Evolutionary conservation across 35 echinoderm and acorn worm genomes (phyloP), one percentile per base, ranked within the genome.

Genomic region (Heliocidaris tuberculata): DNA sequence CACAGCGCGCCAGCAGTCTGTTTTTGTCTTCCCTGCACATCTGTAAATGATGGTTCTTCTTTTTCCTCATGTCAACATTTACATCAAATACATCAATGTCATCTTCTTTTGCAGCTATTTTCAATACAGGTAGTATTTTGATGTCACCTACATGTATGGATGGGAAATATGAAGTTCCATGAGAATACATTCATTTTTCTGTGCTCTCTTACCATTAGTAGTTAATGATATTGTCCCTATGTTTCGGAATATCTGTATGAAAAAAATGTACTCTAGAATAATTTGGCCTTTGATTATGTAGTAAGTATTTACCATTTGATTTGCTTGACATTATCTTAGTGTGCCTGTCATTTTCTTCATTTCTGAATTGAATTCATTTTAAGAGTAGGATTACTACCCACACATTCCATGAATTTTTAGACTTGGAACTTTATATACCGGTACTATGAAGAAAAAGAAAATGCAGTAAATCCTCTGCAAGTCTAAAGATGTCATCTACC

Each of bases 21-120:
- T 93, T 93, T 93, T 93, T 93, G 91, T 93, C 91, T 93, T 56
- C 91, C 86, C 91, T 93, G 91, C 91, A 93, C 91, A 93, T 48
- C 91, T 93, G 91, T 93, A 93, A 78, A 93, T 93, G 91, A 93
- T 93, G 91, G 91, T 93, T 52, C 91, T 93, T 93, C 91, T 93
- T 93, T 93, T 93, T 59, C 91, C 50, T 93, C 91, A 93, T 93
- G 91, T 93, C 91, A 52, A 93, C 91, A 93, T 48, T 93, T 27
- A 93, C 91, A 93, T 89, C 86, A 27, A 89, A 89, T 89, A 24
- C 86, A 89, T 93, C 91, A 93, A 93, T 93, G 91, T 93, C 91
- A 93, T 59, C 91, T 93, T 93, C 87, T 31, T 93, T 93, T 93
- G 91, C 91, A 93, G 91, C 50, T 52, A 49, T 93, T 52, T 32